Base-by-base conservation (phyloP, 2,888 invertebrate genomes). In the Drosophila monieri region DNA sequence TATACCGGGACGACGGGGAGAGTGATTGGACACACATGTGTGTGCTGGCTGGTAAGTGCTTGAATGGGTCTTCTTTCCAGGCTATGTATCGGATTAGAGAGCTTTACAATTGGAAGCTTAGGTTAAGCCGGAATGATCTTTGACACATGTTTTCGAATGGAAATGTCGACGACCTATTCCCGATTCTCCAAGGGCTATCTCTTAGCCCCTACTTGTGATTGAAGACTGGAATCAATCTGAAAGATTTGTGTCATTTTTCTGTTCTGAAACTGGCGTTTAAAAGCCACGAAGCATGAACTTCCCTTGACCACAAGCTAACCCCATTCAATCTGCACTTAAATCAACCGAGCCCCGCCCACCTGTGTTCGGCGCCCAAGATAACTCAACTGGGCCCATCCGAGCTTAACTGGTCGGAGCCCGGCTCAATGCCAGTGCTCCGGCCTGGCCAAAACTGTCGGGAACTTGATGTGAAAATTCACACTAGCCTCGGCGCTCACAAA, bases 381-480 rank as follows among this genome's bases (percentile, higher is more conserved):
- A 48, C 66, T 65, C 66, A 46, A 70, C 60, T 58, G 32, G 48
- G 48, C 48, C 39, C 39, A 59, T 39, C 35, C 10, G 37, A 48
- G 48, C 65, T 64, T 30, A 43, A 25, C 73, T 43, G 41, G 8
- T 12, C 48, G n/a, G 15, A 48, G 12, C 48, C 27, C 15, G 30
- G 18, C 30, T 23, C 14, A 32, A 25, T 66, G 62, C 62, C 27
- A 61, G 30, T 39, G 48, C 49, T 64, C 30, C 30, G 49, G 27
- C 27, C 8, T 10, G 25, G n/a, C 52, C 32, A 55, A 57, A 49
- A 54, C 43, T 66, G 73, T 84, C 73, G 14, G 47, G 14, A 51
- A 54, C 58, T 61, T 56, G 73, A 86, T 81, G 81, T 88, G 81
- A 88, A 81, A 88, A 84, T 88, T 86, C 80, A 80, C 81, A 86